A percentile compares a stretch with the other conserved stretches of the same genome.
Evolutionary conservation across 37 sponge, comb jelly and placozoan genomes (phyloP).

Genomic region (Lycopodina hypogea): DNA sequence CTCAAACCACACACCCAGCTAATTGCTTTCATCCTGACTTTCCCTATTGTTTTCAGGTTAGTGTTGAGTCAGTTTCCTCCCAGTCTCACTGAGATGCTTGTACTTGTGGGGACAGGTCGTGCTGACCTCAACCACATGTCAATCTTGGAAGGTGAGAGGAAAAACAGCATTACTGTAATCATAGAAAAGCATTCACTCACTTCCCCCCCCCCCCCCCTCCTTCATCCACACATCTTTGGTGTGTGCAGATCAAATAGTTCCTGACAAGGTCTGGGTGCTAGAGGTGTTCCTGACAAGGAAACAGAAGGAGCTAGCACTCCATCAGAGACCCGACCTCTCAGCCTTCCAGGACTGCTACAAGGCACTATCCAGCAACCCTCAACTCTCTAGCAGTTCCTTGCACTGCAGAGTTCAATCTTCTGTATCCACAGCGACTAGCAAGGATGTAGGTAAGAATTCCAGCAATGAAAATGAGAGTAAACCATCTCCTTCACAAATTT

Average conservation of each 20-base stretch:
- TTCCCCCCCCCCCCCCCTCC: too few relatives aligned
- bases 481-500: not conserved
- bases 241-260: slow-evolving; percentile 27
- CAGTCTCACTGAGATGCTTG: slow-evolving; percentile 35
- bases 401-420: slow-evolving; percentile 1
- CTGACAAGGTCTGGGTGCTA: slow-evolving; percentile 60
- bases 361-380: slow-evolving; percentile 18
- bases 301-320: not conserved
- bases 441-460: not conserved
- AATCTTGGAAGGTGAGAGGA: slow-evolving; percentile 30
- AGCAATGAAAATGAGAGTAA: not conserved
- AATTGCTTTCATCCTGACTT: too few relatives aligned
- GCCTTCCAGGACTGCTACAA: slow-evolving; percentile 9
- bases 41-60: not conserved
- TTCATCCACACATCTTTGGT: too few relatives aligned
- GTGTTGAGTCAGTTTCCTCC: slow-evolving; percentile 45
- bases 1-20: too few relatives aligned
- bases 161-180: too few relatives aligned
- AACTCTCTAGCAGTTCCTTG: not conserved
- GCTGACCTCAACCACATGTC: slow-evolving; percentile 31
- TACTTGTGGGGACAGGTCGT: slow-evolving; percentile 27
- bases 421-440: not conserved
- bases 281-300: slow-evolving; percentile 46
- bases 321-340: not conserved
- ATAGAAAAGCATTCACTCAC: too few relatives aligned